phyloP scores from a whole-genome alignment of 2,113 vertebrate species.

The Ranitomeya variabilis region DNA sequence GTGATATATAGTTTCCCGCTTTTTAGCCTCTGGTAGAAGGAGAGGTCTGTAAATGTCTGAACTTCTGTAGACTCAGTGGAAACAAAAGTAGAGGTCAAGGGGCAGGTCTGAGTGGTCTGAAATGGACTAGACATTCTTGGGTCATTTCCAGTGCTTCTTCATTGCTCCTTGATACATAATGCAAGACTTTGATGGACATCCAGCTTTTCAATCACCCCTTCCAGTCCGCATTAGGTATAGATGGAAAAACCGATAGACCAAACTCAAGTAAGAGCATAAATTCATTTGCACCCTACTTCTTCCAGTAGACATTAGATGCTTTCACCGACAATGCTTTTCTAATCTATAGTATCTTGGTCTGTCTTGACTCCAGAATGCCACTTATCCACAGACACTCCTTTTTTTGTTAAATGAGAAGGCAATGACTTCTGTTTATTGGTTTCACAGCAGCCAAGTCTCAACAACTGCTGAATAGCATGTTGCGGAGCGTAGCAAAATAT shows the following conservation, averaged over 20 bases:
- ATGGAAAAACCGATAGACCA: conserved; percentile 56
- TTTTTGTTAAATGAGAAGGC: conserved; percentile 36
- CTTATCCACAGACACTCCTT: conserved; percentile 39
- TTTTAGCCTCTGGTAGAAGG: not conserved
- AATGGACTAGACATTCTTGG: conserved; percentile 55
- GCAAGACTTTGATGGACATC: conserved; percentile 55
- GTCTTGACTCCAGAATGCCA: conserved; percentile 40
- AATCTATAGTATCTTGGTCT: conserved; percentile 30
- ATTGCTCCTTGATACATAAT: conserved; percentile 52
- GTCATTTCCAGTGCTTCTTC: conserved; percentile 53
- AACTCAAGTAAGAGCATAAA: conserved; percentile 48
- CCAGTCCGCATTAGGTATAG: conserved; percentile 48
- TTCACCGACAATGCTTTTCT: conserved; percentile 52
- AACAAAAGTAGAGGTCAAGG: conserved; percentile 50
- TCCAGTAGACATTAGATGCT: conserved; percentile 54
- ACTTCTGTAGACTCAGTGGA: conserved; percentile 47
- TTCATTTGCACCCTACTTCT: conserved; percentile 47
- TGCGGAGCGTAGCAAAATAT: conserved; percentile 8
- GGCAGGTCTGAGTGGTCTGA: conserved; percentile 58
- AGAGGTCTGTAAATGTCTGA: conserved; percentile 22
- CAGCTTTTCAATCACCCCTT: conserved; percentile 34
- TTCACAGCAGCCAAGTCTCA: conserved; percentile 28
- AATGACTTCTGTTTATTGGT: conserved; percentile 27
- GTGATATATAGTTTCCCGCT: not conserved
- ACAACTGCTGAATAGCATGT: conserved; percentile 37